These are phyloP conservation scores for Itoplectis maculator DNA, from an alignment of 2,888 invertebrate genomes.

Conservation along the genomic window DNA sequence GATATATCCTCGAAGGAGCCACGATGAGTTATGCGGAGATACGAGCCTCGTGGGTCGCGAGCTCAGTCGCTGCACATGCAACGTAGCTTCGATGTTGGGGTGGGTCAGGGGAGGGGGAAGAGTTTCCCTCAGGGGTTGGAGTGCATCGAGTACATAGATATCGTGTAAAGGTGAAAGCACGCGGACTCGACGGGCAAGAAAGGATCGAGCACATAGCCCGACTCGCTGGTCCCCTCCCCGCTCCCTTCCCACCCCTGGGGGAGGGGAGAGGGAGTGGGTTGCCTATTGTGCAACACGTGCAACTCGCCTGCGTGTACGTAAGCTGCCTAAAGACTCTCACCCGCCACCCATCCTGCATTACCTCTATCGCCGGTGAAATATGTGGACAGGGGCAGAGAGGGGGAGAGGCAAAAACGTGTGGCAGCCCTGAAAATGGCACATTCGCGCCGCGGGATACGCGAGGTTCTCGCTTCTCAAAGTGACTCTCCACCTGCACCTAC, in stretches of 20 bases:
- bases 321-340: slow-evolving; percentile 62
- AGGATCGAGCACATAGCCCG: slow-evolving; percentile 61
- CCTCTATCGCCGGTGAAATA: slow-evolving; percentile 64
- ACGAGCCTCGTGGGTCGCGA: slow-evolving; percentile 43
- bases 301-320: slow-evolving; percentile 25
- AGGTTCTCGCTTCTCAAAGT: slow-evolving; percentile 36
- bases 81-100: too few species aligned
- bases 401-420: slow-evolving; percentile 66
- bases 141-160: slow-evolving; percentile 26
- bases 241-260: too few species aligned
- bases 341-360: slow-evolving; percentile 54
- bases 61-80: slow-evolving; percentile 25
- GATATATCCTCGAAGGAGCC: slow-evolving; percentile 63
- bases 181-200: slow-evolving; percentile 45
- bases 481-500: slow-evolving; percentile 4
- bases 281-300: slow-evolving; percentile 56
- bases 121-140: slow-evolving; percentile 17
- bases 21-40: slow-evolving; percentile 65
- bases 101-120: too few species aligned
- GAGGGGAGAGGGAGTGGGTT: slow-evolving; percentile 33
- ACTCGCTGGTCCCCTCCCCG: too few species aligned
- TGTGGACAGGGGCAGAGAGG: slow-evolving; percentile 68
- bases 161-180: slow-evolving; percentile 51
- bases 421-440: slow-evolving; percentile 72
- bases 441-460: slow-evolving; percentile 58